phyloP scores from a whole-genome alignment of 2,797 vertebrate species.

The Etheostoma nigrum region DNA sequence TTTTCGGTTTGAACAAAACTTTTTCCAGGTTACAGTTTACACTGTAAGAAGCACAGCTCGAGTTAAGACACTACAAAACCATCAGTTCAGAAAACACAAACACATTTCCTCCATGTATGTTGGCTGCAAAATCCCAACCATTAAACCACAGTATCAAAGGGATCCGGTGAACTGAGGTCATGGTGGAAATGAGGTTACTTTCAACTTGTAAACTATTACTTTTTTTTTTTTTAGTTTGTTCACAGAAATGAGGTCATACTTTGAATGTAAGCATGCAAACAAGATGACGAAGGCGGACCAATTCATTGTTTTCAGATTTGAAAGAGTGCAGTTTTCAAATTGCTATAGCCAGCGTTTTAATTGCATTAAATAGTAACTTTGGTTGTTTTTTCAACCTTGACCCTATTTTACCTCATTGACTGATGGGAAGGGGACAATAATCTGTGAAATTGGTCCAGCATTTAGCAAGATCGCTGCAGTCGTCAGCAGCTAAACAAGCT shows the following conservation, averaged over 20 bases:
- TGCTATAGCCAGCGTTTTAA: too few relatives aligned
- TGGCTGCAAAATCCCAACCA: neutral
- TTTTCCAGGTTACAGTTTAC: conserved; percentile 19
- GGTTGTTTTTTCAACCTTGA: too few relatives aligned
- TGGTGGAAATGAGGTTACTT: neutral
- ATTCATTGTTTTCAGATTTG: too few relatives aligned
- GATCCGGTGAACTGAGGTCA: neutral
- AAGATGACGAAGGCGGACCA: neutral
- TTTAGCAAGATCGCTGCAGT: too few relatives aligned
- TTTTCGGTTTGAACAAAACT: neutral
- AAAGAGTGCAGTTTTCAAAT: too few relatives aligned
- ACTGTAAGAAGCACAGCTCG: neutral
- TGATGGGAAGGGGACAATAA: too few relatives aligned
- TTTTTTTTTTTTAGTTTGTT: neutral
- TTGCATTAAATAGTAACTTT: too few relatives aligned
- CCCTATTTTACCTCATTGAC: too few relatives aligned
- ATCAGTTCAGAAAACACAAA: neutral
- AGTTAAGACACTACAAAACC: neutral
- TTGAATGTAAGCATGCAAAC: neutral
- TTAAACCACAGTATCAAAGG: neutral
- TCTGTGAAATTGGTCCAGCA: too few relatives aligned
- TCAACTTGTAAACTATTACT: neutral
- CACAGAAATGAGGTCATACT: neutral
- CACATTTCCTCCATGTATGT: neutral
- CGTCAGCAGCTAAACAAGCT: too few relatives aligned